phyloP scores from a whole-genome alignment of 2,113 vertebrate genomes.

The Microcebus murinus region DNA sequence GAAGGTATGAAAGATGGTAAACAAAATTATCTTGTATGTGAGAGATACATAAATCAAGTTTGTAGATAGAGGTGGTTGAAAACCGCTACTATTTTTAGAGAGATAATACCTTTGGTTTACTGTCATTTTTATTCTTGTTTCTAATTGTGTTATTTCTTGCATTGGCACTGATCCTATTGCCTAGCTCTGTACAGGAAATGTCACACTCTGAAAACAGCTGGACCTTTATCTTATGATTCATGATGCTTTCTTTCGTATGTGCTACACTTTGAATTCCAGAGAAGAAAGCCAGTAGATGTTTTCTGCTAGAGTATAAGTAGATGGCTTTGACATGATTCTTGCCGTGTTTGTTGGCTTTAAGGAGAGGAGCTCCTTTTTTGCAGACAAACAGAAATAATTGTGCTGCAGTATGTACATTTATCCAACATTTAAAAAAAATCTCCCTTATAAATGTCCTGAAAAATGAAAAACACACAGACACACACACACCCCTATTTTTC shows the following conservation, averaged over 20 bases:
- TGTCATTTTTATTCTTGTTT: background rate
- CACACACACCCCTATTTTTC: background rate
- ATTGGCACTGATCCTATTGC: background rate
- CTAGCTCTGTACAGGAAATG: background rate
- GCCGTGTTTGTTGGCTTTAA: rapidly evolving
- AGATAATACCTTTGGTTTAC: too few species aligned
- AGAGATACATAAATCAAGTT: background rate
- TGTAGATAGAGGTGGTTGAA: rapidly evolving
- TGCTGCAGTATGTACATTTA: background rate
- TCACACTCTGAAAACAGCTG: background rate
- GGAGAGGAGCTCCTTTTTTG: background rate
- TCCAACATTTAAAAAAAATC: background rate
- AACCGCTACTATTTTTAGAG: background rate
- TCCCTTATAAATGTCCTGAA: background rate
- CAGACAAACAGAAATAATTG: background rate
- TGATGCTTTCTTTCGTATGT: background rate
- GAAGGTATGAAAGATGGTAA: background rate
- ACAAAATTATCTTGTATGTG: background rate
- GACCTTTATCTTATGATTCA: too few species aligned
- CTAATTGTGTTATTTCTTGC: background rate
- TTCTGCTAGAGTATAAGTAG: background rate
- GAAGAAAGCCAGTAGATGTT: background rate
- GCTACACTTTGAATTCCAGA: background rate
- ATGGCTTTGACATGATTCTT: background rate
- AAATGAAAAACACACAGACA: rapidly evolving